phyloP scores from a whole-genome alignment of 2,888 invertebrate species.

The Corbicula japonica region DNA sequence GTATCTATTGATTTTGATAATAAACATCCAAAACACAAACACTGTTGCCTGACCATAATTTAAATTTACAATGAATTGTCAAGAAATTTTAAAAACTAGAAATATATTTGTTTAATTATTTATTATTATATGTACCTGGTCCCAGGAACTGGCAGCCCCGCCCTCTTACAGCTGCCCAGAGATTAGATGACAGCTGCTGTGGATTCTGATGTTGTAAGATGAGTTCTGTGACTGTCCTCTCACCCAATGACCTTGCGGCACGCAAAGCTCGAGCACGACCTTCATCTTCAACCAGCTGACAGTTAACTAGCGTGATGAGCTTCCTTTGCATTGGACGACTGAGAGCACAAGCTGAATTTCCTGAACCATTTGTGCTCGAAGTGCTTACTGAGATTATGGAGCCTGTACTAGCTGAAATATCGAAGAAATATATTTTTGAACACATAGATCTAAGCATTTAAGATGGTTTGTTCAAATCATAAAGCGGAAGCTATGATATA shows the following conservation, averaged over 20 bases:
- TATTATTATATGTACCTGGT: constrained; percentile 89
- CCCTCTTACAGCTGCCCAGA: constrained; percentile 98
- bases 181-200: constrained; percentile 96
- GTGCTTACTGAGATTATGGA: constrained; percentile 52
- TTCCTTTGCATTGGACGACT: constrained; percentile 98
- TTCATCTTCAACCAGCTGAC: constrained; percentile 96
- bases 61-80: too few species aligned
- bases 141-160: constrained; percentile 99
- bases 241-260: constrained; percentile 96
- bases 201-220: constrained; percentile 98
- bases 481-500: too few species aligned
- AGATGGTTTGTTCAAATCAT: too few species aligned
- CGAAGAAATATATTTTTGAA: neutral
- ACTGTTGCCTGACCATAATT: too few species aligned
- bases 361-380: constrained; percentile 13
- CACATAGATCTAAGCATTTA: too few species aligned
- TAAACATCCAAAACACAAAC: too few species aligned
- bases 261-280: constrained; percentile 87
- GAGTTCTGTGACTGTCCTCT: constrained; percentile 96
- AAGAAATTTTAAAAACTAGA: too few species aligned
- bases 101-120: neutral
- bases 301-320: constrained; percentile 96
- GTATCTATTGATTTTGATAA: too few species aligned
- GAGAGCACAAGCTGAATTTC: constrained; percentile 84
- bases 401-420: constrained; percentile 50